phyloP scores from a whole-genome alignment of 1,140 invertebrate species.

The Heliconius himera region DNA sequence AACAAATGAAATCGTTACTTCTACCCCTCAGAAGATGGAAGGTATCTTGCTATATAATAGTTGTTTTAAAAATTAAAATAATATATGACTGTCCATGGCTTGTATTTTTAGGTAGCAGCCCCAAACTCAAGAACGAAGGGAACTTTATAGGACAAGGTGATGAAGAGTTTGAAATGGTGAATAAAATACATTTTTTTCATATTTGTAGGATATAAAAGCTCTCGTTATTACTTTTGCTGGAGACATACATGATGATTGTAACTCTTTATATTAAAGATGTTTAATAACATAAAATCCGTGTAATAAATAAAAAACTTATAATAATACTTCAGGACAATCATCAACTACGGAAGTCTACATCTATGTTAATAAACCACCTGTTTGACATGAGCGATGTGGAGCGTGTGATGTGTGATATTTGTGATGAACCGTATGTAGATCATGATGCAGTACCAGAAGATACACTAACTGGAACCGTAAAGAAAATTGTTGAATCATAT shows the following conservation, averaged over 20 bases:
- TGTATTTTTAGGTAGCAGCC: slow-evolving; percentile 36
- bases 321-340: slow-evolving; percentile 23
- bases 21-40: slow-evolving; percentile 60
- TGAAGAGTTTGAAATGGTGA: slow-evolving; percentile 59
- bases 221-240: too few species aligned
- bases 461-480: not conserved
- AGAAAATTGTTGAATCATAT: not conserved
- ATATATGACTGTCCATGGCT: not conserved
- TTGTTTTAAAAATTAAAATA: not conserved
- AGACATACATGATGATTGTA: too few species aligned
- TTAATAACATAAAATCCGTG: not conserved
- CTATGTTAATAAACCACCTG: slow-evolving; percentile 62
- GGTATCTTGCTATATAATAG: slow-evolving; percentile 19
- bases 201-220: not conserved
- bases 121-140: slow-evolving; percentile 43
- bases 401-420: slow-evolving; percentile 30
- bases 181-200: slow-evolving; percentile 18
- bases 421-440: slow-evolving; percentile 31
- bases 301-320: not conserved
- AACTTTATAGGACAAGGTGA: slow-evolving; percentile 71
- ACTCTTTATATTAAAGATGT: too few species aligned
- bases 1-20: slow-evolving; percentile 51
- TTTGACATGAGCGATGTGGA: slow-evolving; percentile 71
- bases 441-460: not conserved
- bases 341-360: slow-evolving; percentile 53